phyloP scores from a whole-genome alignment of 2,888 invertebrate species.

The Andrena dorsata region DNA sequence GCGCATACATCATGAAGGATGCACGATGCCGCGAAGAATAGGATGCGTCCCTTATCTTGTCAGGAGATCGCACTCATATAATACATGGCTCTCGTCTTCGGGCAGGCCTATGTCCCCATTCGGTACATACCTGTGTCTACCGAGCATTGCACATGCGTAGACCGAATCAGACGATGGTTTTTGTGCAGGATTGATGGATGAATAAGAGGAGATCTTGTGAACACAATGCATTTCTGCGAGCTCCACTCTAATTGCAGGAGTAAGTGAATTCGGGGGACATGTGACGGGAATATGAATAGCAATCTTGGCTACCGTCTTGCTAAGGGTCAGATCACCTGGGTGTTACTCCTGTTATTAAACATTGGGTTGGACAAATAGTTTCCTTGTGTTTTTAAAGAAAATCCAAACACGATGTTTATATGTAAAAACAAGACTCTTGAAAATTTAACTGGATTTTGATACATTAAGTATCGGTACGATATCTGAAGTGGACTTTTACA shows the following conservation, averaged over 20 bases:
- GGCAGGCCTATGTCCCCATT: conserved; percentile 23
- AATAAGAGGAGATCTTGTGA: background rate
- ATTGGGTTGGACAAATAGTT: no score
- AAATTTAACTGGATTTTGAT: no score
- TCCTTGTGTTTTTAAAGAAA: no score
- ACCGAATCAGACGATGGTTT: conserved; percentile 29
- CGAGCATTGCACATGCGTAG: conserved; percentile 19
- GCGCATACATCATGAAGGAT: conserved; percentile 64
- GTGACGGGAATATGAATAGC: no score
- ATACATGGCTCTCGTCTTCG: conserved; percentile 68
- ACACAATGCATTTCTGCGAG: background rate
- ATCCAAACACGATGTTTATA: no score
- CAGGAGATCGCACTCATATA: conserved; percentile 72
- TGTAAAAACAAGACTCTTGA: no score
- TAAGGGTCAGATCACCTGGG: no score
- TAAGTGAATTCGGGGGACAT: no score
- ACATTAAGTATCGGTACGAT: no score
- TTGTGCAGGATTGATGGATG: conserved; percentile 3
- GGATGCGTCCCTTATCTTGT: conserved; percentile 75
- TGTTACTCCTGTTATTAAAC: no score
- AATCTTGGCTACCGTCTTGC: no score
- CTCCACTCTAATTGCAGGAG: background rate
- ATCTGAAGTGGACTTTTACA: no score
- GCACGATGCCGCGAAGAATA: conserved; percentile 61
- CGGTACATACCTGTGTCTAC: background rate